A percentile compares a stretch with the other conserved stretches of the same genome.
phyloP scores from a whole-genome alignment of 1,140 invertebrate genomes.

The Eubasilissa regina region DNA sequence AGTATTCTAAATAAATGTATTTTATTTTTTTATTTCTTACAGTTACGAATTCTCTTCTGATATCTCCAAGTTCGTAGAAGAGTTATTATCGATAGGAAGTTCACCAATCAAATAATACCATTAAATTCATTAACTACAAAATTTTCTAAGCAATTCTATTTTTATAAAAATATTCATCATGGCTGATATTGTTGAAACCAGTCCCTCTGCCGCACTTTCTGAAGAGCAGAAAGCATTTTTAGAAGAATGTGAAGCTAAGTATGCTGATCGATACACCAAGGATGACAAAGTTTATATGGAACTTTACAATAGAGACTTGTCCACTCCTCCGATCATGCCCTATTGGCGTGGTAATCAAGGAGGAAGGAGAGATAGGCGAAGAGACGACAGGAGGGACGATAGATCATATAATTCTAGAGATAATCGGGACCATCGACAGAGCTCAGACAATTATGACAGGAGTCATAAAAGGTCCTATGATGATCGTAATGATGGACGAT shows the following conservation, averaged over 20 bases:
- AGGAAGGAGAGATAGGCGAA: slow-evolving; percentile 30
- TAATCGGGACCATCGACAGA: slow-evolving; percentile 1
- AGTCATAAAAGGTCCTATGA: background rate
- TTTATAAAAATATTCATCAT: slow-evolving; percentile 60
- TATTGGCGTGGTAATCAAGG: slow-evolving; percentile 28
- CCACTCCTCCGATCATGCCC: slow-evolving; percentile 66
- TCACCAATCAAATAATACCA: background rate
- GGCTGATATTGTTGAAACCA: slow-evolving; percentile 51
- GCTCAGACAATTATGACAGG: background rate
- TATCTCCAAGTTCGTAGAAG: background rate
- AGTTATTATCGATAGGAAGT: background rate
- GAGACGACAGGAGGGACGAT: slow-evolving; percentile 14
- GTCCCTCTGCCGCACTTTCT: slow-evolving; percentile 60
- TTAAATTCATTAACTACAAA: slow-evolving; percentile 2
- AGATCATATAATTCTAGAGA: slow-evolving; percentile 12
- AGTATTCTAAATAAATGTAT: no score
- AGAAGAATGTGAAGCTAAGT: slow-evolving; percentile 66
- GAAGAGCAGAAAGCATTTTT: slow-evolving; percentile 66
- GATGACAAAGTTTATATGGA: slow-evolving; percentile 70
- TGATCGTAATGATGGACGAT: background rate
- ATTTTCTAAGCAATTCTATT: slow-evolving; percentile 15
- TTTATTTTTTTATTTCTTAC: slow-evolving; percentile 63
- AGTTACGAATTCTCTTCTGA: slow-evolving; percentile 67
- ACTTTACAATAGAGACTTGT: slow-evolving; percentile 64
- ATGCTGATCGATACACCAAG: slow-evolving; percentile 68